Percentiles rank a stretch among this genome's conserved stretches.
These are phyloP conservation scores for Echinometra lucunter DNA, from an alignment of 53 echinoderm and acorn worm genomes.

Conservation along the genomic window DNA sequence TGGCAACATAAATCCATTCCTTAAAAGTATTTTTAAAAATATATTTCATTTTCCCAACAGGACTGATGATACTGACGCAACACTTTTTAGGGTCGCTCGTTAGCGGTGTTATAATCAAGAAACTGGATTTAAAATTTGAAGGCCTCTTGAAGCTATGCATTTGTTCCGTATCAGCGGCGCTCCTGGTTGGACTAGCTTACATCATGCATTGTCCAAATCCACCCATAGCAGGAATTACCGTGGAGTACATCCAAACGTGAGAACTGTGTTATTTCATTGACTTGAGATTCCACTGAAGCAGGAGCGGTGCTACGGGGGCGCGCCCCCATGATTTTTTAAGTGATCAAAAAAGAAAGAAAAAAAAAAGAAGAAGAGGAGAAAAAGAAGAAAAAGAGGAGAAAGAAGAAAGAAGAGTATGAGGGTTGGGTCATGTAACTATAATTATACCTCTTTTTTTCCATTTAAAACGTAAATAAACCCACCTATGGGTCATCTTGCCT, in stretches of 20 bases:
- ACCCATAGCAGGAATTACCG: constrained; percentile 87
- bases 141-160: constrained; percentile 75
- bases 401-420: too few species aligned
- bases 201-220: constrained; percentile 79
- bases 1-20: too few species aligned
- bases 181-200: neutral
- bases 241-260: constrained; percentile 29
- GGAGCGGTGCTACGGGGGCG: too few species aligned
- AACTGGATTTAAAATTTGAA: constrained; percentile 73
- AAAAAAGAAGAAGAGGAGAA: too few species aligned
- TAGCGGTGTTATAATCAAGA: constrained; percentile 82
- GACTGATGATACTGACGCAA: neutral
- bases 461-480: too few species aligned
- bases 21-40: too few species aligned
- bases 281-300: neutral
- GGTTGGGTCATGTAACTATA: too few species aligned
- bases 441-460: too few species aligned
- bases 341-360: too few species aligned
- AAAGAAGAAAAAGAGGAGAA: too few species aligned
- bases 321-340: too few species aligned
- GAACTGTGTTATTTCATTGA: neutral
- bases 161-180: neutral
- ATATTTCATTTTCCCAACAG: neutral
- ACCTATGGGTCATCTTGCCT: too few species aligned
- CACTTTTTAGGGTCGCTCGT: constrained; percentile 56